phyloP scores from a whole-genome alignment of 2,113 vertebrate species.

The Tonatia bakeri region DNA sequence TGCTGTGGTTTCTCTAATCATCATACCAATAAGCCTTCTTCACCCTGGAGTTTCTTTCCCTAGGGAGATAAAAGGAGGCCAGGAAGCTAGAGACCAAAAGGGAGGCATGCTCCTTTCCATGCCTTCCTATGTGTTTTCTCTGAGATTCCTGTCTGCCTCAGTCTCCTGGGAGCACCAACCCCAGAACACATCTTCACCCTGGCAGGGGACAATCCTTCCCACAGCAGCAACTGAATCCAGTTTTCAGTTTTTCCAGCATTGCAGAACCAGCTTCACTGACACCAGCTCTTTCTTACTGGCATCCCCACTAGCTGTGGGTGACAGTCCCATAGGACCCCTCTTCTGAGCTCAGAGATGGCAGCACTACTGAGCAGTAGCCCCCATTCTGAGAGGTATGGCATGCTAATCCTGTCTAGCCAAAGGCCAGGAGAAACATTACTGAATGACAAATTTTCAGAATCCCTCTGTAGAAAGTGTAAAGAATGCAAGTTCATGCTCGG shows the following conservation, averaged over 20 bases:
- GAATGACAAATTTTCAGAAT: background rate
- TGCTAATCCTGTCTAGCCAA: background rate
- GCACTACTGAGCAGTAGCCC: background rate
- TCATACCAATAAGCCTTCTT: background rate
- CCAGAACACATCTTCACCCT: background rate
- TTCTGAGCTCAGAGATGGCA: background rate
- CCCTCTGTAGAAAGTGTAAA: background rate
- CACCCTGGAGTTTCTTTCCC: background rate
- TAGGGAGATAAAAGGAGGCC: background rate
- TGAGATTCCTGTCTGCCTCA: background rate
- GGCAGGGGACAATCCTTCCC: background rate
- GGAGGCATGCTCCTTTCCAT: background rate
- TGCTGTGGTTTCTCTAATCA: background rate
- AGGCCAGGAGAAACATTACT: background rate
- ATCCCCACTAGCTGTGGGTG: background rate
- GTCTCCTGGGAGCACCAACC: background rate
- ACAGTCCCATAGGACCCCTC: background rate
- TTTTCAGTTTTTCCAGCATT: background rate
- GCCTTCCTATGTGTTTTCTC: background rate
- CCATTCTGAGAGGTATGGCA: background rate
- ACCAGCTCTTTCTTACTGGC: background rate
- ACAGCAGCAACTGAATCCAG: background rate
- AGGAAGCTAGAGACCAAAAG: background rate
- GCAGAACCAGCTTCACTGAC: background rate
- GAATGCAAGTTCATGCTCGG: background rate